Evolutionary conservation across 2,797 vertebrate genomes (phyloP).

Genomic region (Avahi laniger): DNA sequence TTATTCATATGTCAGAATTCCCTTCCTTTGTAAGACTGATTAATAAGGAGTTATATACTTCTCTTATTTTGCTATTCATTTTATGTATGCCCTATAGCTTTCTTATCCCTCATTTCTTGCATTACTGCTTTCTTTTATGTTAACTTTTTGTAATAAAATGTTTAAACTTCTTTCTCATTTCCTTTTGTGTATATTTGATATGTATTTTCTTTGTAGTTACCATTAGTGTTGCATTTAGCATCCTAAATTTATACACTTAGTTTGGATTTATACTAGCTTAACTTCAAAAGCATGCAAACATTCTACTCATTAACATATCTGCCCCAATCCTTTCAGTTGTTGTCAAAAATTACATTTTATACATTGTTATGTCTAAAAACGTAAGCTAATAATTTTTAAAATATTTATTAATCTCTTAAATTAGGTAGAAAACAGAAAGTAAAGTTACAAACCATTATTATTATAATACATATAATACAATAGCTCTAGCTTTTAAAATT

Average conservation of each 20-base stretch:
- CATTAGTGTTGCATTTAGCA: not conserved
- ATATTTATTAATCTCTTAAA: not conserved
- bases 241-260: not conserved
- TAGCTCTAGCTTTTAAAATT: not conserved
- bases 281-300: not conserved
- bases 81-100: not conserved
- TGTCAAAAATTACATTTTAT: not conserved
- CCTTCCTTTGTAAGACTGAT: not conserved
- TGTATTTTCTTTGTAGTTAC: not conserved
- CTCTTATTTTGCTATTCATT: not conserved
- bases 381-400: not conserved
- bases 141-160: not conserved
- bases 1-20: not conserved
- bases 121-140: not conserved
- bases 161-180: not conserved
- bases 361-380: not conserved
- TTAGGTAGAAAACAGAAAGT: not conserved
- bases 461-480: not conserved
- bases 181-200: not conserved
- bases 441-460: not conserved
- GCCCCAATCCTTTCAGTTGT: not conserved
- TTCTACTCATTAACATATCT: not conserved
- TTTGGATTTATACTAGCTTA: not conserved
- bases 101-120: not conserved
- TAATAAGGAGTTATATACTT: no score